Evolutionary conservation across 2,113 vertebrate species (phyloP), one percentile per base, ranked within the genome.

Genomic region (Panurus biarmicus): DNA sequence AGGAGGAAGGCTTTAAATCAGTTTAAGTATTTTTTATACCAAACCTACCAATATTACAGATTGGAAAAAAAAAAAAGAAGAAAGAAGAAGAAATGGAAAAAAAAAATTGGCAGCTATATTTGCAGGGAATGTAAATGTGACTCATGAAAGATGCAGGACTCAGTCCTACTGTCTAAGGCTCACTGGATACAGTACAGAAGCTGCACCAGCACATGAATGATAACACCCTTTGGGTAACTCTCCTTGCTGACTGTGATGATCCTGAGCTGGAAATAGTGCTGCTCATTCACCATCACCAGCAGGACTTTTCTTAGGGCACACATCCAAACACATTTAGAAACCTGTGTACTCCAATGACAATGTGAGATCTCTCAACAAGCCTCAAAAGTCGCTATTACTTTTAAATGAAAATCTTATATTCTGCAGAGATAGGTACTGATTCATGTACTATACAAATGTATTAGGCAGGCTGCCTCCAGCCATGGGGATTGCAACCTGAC

Each of bases 61-160:
- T 48, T 58, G 0, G 5, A 14, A 58, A 75, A 19, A 26, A 11
- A 42, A 22, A 56, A 28, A 25, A 33, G 16, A 10, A 9, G 2
- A n/a, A n/a, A n/a, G n/a, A 14, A 33, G 31, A 60, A 9, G 2
- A 14, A 35, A 23, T 8, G 5, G 3, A 0, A 13, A 18, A 33
- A 23, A 33, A 4, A 3, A 13, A 38, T 48, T n/a, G 8, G 24
- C n/a, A 35, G 36, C 36, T 82, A 6, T 48, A 18, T 72, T 94
- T 86, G 18, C 76, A 92, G n/a, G 57, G 22, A 72, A 65, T 50
- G 18, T 25, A 50, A 81, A 90, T 8, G 20, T 53, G 25, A 47
- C 40, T 89, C 61, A 31, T 50, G 50, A 56, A 61, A 89, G 28
- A 8, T 60, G 21, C 31, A 77, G 35, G 44, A 86, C 28, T 70